Evolutionary conservation across 2,888 invertebrate species (phyloP), one percentile per base, ranked within the genome.

Genomic region (Lasioglossum calceatum): DNA sequence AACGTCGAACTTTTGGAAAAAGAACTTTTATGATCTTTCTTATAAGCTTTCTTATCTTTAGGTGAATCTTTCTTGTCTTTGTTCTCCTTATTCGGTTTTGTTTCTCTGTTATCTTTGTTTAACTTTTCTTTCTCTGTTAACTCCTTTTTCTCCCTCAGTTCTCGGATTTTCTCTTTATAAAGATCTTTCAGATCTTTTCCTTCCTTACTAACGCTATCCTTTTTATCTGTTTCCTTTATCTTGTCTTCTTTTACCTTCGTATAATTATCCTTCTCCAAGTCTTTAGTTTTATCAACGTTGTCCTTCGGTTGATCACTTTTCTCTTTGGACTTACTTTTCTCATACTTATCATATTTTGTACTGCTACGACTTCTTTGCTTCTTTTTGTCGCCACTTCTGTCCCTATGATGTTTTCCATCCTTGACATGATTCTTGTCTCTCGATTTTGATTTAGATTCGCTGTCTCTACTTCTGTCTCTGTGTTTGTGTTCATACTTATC

Each of bases 111-210:
- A 71, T 93, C 93, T 82, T 94, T 95, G 76, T 90, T 92, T 70
- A 94, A 85, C 84, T 94, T 95, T 81, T 95, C 95, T 74, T 95
- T 95, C 70, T 95, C 95, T 1, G 95, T 95, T 47, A 95, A 88
- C 88, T 95, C 95, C 42, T 95, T 95, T 79, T 95, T 95, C 50
- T 95, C 95, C 10, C 95, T 89, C 23, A 95, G 87, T 77, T 95
- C 95, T n/a, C 95, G 91, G 72, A 95, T 95, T 88, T 95, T 95
- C 79, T 95, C 95, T 84, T 95, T 95, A 73, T 95, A 95, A n/a
- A 95, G 91, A 86, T 95, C 95, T 80, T 95, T 95, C 54, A 95
- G 82, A 87, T 95, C 95, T 87, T 94, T 95, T 1, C 88, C 86
- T 76, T 92, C 94, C 54, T 94, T 90, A n/a, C 79, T 91, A 16